Percentiles rank a stretch among this genome's conserved stretches.
phyloP scores from a whole-genome alignment of 2,797 vertebrate genomes.

The Alauda arvensis region DNA sequence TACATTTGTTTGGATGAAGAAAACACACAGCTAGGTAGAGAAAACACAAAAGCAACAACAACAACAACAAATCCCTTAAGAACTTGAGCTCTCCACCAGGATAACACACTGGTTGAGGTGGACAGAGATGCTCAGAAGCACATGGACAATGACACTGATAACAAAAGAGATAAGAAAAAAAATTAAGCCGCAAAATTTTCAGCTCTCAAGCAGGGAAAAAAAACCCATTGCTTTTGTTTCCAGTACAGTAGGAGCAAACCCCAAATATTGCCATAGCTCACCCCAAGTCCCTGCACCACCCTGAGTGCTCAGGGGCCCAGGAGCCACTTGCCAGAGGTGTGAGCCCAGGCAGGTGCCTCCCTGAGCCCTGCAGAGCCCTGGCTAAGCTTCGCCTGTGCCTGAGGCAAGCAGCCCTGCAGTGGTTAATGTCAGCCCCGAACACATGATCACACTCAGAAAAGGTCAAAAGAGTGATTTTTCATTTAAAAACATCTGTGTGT shows the following conservation, averaged over 20 bases:
- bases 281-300: background rate
- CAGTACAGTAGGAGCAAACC: background rate
- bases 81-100: background rate
- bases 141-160: background rate
- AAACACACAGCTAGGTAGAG: background rate
- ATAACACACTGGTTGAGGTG: background rate
- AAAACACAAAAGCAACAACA: background rate
- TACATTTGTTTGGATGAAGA: background rate
- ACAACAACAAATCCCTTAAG: background rate
- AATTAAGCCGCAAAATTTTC: background rate
- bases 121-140: background rate
- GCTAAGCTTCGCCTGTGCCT: background rate
- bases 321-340: background rate
- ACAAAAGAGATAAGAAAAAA: background rate
- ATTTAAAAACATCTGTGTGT: slow-evolving; percentile 67
- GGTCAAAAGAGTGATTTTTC: slow-evolving; percentile 72
- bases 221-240: accelerated
- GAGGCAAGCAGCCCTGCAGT: slow-evolving; percentile 24
- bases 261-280: background rate
- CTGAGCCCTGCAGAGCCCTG: background rate
- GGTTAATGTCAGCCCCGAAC: slow-evolving; percentile 60
- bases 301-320: background rate
- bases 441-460: slow-evolving; percentile 61
- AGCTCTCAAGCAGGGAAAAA: background rate
- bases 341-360: background rate